A percentile compares a stretch with the other conserved stretches of the same genome.
These are phyloP conservation scores for Elysia crispata DNA, from an alignment of 2,888 invertebrate species.

Conservation along the genomic window DNA sequence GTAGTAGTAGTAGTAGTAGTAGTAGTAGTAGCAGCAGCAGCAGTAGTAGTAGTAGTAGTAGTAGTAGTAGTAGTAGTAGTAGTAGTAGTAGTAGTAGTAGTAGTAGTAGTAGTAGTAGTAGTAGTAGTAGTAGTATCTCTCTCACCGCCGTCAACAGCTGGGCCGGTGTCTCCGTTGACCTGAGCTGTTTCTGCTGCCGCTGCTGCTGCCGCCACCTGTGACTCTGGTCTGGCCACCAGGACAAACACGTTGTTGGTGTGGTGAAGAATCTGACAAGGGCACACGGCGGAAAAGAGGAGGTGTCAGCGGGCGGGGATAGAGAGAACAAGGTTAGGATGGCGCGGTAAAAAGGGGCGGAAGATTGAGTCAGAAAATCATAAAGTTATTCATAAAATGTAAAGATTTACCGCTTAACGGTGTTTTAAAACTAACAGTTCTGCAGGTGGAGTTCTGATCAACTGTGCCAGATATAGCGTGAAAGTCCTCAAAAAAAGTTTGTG, in stretches of 20 bases:
- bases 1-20: slow-evolving; percentile 35
- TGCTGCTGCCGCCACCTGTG: slow-evolving; percentile 79
- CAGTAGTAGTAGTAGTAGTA: slow-evolving; percentile 43
- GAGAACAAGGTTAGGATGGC: slow-evolving; percentile 1
- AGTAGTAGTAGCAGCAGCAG: neutral
- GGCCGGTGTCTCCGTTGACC: neutral
- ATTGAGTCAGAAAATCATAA: neutral
- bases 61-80: neutral
- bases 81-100: slow-evolving; percentile 16
- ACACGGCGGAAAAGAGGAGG: neutral
- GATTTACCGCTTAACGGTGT: no score
- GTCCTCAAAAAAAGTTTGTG: no score
- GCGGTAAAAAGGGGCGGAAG: neutral
- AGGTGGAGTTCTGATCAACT: no score
- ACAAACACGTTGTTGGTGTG: slow-evolving; percentile 87
- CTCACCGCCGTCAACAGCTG: neutral
- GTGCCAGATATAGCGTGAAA: no score
- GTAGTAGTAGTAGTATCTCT: neutral
- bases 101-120: neutral
- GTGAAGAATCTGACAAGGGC: slow-evolving; percentile 6
- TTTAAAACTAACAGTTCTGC: no score
- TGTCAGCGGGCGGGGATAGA: neutral
- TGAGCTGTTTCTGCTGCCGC: neutral
- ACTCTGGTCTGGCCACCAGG: slow-evolving; percentile 86
- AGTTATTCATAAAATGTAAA: no score